Percentiles rank a stretch among this genome's conserved stretches.
These are phyloP conservation scores for Empis stercorea DNA, from an alignment of 2,888 invertebrate species.

Conservation along the genomic window DNA sequence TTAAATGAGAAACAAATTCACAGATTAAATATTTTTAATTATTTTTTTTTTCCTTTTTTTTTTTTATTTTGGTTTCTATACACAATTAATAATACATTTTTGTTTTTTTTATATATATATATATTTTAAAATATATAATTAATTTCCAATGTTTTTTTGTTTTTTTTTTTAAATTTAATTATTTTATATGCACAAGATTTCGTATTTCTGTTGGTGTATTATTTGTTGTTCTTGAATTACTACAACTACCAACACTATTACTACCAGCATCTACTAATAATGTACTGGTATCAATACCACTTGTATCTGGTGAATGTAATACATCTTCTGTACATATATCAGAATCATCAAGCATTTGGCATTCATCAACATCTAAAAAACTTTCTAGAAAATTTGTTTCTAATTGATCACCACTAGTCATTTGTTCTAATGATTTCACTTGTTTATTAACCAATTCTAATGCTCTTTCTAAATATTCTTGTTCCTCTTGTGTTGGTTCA, in stretches of 20 bases:
- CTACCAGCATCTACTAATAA: conserved; percentile 26
- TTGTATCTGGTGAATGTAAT: conserved; percentile 28
- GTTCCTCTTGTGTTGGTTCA: conserved; percentile 64
- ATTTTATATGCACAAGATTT: conserved; percentile 30
- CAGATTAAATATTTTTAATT: too few species aligned
- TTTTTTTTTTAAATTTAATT: neutral
- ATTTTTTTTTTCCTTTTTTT: neutral
- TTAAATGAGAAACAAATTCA: too few species aligned
- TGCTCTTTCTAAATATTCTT: conserved; percentile 77
- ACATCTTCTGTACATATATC: conserved; percentile 23
- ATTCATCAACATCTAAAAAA: conserved; percentile 31
- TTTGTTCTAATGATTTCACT: conserved; percentile 55
- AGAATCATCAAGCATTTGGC: conserved; percentile 27
- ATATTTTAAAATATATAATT: neutral
- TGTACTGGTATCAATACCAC: conserved; percentile 27
- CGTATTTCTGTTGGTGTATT: conserved; percentile 26
- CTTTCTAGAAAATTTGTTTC: conserved; percentile 28
- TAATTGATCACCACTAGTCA: conserved; percentile 36
- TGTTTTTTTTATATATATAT: neutral
- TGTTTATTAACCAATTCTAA: conserved; percentile 65
- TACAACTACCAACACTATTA: conserved; percentile 17
- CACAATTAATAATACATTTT: neutral
- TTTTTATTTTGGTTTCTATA: neutral
- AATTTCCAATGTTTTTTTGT: neutral
- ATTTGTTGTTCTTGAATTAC: conserved; percentile 1